These are phyloP conservation scores for Psilopogon haemacephalus DNA, from an alignment of 2,113 vertebrate species.

Conservation along the genomic window DNA sequence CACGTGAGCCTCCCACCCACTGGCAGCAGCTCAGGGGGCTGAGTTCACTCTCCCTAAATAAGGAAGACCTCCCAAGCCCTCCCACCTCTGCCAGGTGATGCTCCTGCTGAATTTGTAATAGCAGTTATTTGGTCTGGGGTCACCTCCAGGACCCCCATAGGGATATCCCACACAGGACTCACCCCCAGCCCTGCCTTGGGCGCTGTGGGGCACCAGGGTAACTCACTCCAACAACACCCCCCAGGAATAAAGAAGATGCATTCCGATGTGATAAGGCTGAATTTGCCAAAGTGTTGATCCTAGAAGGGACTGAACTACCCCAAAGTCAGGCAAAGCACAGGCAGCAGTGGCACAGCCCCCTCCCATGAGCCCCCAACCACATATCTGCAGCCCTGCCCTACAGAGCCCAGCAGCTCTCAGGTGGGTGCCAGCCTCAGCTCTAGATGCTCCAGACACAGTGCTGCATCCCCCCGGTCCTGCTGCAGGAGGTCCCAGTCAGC, in stretches of 20 bases:
- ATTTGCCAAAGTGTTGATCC: conserved; percentile 1
- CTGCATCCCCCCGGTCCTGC: rapidly evolving
- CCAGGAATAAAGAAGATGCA: not conserved
- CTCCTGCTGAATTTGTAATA: not conserved
- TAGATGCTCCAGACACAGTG: rapidly evolving
- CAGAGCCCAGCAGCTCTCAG: not conserved
- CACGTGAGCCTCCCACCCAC: rapidly evolving
- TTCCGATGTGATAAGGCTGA: not conserved
- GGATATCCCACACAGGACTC: rapidly evolving
- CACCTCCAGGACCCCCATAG: not conserved
- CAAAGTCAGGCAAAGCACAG: conserved; percentile 9
- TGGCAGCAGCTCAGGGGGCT: not conserved
- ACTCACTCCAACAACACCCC: not conserved
- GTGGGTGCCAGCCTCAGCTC: not conserved
- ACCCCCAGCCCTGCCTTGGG: not conserved
- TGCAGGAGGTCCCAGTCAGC: not conserved
- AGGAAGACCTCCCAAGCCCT: not conserved
- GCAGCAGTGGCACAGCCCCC: not conserved
- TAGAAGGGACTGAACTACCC: not conserved
- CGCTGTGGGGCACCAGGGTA: rapidly evolving
- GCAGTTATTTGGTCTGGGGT: not conserved
- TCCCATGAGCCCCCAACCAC: not conserved
- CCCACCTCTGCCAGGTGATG: not conserved
- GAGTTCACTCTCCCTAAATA: not conserved
- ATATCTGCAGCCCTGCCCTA: not conserved